Conservation (phyloP, 2,888 invertebrate genomes). For the Prenolepis imparis region DNA sequence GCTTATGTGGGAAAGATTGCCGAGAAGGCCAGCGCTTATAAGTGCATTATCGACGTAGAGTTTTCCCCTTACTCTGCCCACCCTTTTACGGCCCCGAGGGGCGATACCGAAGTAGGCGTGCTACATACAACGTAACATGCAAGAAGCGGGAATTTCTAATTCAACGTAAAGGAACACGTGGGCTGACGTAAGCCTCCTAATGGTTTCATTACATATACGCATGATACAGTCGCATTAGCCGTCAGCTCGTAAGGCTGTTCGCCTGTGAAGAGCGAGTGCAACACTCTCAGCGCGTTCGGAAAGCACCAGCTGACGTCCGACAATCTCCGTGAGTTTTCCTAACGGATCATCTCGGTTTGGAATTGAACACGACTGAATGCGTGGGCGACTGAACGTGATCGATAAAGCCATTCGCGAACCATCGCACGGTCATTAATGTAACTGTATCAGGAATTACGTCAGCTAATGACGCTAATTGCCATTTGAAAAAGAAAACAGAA, state of each 20-base stretch:
- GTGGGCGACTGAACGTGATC: conserved; percentile 35
- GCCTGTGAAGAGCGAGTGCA: conserved; percentile 57
- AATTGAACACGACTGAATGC: too few relatives aligned
- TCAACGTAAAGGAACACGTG: conserved; percentile 40
- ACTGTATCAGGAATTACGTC: conserved; percentile 35
- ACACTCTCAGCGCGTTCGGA: background rate
- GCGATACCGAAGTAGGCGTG: conserved; percentile 44
- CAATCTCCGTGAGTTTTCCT: conserved; percentile 46
- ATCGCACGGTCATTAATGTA: conserved; percentile 31
- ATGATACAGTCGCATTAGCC: conserved; percentile 74
- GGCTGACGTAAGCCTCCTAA: conserved; percentile 71
- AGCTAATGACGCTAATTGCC: conserved; percentile 15
- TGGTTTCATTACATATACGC: conserved; percentile 75
- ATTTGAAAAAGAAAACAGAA: background rate
- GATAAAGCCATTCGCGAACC: conserved; percentile 32
- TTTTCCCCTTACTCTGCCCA: background rate
- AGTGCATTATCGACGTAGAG: conserved; percentile 47
- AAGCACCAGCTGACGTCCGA: conserved; percentile 46
- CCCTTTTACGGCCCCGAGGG: conserved; percentile 1
- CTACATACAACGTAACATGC: conserved; percentile 5
- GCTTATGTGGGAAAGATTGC: conserved; percentile 49
- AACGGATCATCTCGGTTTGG: conserved; percentile 41
- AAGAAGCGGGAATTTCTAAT: conserved; percentile 47
- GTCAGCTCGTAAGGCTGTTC: conserved; percentile 60
- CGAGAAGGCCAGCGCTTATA: conserved; percentile 42